Evolutionary conservation across 1,140 invertebrate genomes (phyloP), one percentile per base, ranked within the genome.

Genomic region (Halotydeus destructor): DNA sequence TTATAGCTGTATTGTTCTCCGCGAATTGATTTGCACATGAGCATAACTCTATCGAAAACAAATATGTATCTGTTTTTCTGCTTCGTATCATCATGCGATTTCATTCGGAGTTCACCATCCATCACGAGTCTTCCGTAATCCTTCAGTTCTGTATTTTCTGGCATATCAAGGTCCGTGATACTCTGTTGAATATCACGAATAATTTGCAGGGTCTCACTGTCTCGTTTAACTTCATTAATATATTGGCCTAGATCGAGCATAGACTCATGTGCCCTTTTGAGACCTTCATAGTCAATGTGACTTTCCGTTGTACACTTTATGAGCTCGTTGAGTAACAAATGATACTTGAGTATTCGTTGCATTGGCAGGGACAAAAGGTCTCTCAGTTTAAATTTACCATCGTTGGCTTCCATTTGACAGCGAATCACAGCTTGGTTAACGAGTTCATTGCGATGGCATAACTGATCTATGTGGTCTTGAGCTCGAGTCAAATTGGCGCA

Each of bases 221-320:
- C 89, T 35, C 89, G 64, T 54, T 93, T 94, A n/a, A 93, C 84
- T 68, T 97, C 91, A 59, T 98, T 97, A 45, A 93, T 91, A 61
- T 86, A 98, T 52, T 86, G 74, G 11, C 88, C 85, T 23, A 98
- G 74, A 61, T 98, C 89, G 44, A 86, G 71, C 89, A 97, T 98
- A 22, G 79, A 78, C 59, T 94, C 85, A 51, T 84, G 74, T n/a
- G 89, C 86, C 54, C 76, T 70, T 50, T 78, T 72, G 39, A 96
- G 59, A 12, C 75, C 74, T 11, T 72, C 66, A 54, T 76, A 76
- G 52, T 96, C 86, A 43, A 86, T 80, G 49, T 76, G 55, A 21
- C 47, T 53, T 47, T 49, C 69, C 47, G 76, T 74, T 3, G 88
- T 94, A 58, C 86, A 78, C 55, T 84, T 81, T 5, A 93, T 75